Conservation (phyloP, 2,797 vertebrate species). For the Phaenicophaeus curvirostris region DNA sequence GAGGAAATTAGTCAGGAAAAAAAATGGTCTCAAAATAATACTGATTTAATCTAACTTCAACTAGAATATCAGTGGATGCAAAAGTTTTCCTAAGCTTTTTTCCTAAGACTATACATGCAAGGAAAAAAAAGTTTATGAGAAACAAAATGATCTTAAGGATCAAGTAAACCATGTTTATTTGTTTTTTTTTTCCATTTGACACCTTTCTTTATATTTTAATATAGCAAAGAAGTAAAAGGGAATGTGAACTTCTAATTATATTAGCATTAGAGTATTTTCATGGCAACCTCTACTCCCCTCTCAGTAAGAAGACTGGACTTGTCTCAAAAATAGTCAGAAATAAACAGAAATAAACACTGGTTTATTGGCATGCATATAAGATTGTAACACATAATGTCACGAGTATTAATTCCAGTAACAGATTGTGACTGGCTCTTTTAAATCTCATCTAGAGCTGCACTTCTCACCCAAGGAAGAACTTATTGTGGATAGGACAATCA, state of each 20-base stretch:
- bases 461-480: neutral
- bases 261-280: neutral
- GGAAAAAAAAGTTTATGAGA: neutral
- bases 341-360: too few relatives aligned
- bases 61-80: neutral
- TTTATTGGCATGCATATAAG: neutral
- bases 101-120: neutral
- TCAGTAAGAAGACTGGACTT: neutral
- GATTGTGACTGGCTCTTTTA: neutral
- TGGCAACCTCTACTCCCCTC: neutral
- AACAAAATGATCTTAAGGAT: neutral
- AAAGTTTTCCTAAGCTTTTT: neutral
- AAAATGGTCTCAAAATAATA: conserved; percentile 31
- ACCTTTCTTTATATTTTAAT: neutral
- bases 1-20: conserved; percentile 55
- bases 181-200: neutral
- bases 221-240: neutral
- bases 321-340: neutral
- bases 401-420: neutral
- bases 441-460: neutral
- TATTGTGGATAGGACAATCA: neutral
- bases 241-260: neutral
- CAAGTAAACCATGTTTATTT: neutral
- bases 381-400: neutral
- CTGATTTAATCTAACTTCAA: conserved; percentile 34